phyloP scores from a whole-genome alignment of 2,113 vertebrate species.

The Eptesicus fuscus region DNA sequence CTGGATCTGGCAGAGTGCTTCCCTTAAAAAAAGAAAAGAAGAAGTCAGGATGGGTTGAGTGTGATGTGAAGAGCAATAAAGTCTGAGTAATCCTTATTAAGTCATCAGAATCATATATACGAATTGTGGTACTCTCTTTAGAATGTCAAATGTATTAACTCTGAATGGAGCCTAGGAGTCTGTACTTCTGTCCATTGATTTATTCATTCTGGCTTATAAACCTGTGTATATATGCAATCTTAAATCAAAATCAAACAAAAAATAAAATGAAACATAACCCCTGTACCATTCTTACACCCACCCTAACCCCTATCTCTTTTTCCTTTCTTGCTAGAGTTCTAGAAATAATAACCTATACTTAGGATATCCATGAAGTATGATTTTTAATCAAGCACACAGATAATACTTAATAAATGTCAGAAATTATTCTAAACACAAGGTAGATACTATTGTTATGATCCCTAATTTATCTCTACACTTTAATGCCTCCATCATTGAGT shows the following conservation, averaged over 20 bases:
- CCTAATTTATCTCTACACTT: background rate
- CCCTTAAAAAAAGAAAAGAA: background rate
- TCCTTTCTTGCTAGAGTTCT: background rate
- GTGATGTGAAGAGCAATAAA: background rate
- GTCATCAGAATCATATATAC: background rate
- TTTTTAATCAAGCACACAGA: background rate
- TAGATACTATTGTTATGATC: background rate
- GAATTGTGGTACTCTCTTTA: background rate
- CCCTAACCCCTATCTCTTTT: background rate
- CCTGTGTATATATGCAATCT: background rate
- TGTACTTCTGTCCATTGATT: background rate
- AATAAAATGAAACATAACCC: background rate
- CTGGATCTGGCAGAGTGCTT: too few relatives aligned
- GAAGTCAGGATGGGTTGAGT: background rate
- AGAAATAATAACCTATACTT: background rate
- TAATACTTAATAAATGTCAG: background rate
- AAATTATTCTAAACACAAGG: background rate
- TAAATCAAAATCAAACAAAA: background rate
- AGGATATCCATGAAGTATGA: background rate
- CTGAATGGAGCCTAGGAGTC: background rate
- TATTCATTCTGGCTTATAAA: background rate
- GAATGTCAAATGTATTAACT: background rate
- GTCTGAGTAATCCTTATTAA: background rate
- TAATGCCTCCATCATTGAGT: background rate
- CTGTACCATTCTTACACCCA: background rate